Percentiles rank a stretch among this genome's conserved stretches.
Conservation (phyloP, 1,140 invertebrate genomes). For the Leptinotarsa lineolata region DNA sequence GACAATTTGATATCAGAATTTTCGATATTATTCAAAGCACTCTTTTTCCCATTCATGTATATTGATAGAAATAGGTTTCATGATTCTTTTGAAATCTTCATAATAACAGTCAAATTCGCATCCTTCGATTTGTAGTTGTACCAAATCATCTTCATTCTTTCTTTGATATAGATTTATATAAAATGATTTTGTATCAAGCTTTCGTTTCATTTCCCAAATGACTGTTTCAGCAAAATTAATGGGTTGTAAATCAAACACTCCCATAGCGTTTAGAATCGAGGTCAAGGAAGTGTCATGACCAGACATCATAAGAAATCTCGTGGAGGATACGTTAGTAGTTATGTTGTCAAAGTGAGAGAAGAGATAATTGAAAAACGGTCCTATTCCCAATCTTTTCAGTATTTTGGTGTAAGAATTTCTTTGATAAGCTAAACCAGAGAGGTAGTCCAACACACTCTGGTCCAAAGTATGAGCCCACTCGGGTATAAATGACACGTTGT, state of each 20-base stretch:
- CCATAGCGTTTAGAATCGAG: slow-evolving; percentile 71
- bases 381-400: slow-evolving; percentile 62
- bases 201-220: slow-evolving; percentile 78
- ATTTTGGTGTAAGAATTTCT: slow-evolving; percentile 56
- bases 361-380: slow-evolving; percentile 62
- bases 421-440: not conserved
- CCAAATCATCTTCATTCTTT: slow-evolving; percentile 56
- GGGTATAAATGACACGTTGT: not conserved
- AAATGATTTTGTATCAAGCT: slow-evolving; percentile 53
- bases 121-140: slow-evolving; percentile 12
- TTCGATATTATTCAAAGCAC: too few relatives aligned
- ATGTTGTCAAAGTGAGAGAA: slow-evolving; percentile 24
- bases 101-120: not conserved
- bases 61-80: not conserved
- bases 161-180: slow-evolving; percentile 64
- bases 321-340: slow-evolving; percentile 68
- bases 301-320: slow-evolving; percentile 39
- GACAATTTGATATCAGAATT: too few relatives aligned
- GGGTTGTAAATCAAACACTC: slow-evolving; percentile 70
- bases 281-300: slow-evolving; percentile 79
- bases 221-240: slow-evolving; percentile 75
- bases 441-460: not conserved
- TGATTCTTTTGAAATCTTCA: not conserved
- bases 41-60: too few relatives aligned
- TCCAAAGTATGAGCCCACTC: not conserved